phyloP scores from a whole-genome alignment of 2,797 vertebrate genomes.

The Bovichtus variegatus region DNA sequence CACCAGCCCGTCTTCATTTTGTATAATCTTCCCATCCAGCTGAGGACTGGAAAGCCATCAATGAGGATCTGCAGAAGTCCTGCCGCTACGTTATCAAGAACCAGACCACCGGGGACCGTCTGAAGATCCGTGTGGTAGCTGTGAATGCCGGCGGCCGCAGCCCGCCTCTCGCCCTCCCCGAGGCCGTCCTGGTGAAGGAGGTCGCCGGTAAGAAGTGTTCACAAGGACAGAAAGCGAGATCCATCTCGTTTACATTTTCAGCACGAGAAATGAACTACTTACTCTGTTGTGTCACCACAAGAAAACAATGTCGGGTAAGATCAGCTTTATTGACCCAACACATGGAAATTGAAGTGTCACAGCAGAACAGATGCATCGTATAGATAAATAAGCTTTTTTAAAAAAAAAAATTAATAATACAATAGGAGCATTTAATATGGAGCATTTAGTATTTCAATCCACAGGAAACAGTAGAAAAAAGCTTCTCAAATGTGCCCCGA shows the following conservation, averaged over 20 bases:
- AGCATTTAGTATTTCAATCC: neutral
- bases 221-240: too few species aligned
- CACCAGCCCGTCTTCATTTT: neutral
- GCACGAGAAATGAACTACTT: neutral
- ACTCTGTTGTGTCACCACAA: neutral
- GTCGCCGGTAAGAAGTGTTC: slow-evolving; percentile 85
- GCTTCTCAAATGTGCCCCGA: neutral
- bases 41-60: slow-evolving; percentile 90
- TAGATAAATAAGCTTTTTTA: neutral
- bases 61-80: slow-evolving; percentile 88
- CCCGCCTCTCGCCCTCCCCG: slow-evolving; percentile 81
- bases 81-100: slow-evolving; percentile 89
- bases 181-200: slow-evolving; percentile 90
- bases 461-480: neutral
- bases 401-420: too few species aligned
- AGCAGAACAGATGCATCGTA: neutral
- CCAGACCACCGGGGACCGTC: slow-evolving; percentile 88
- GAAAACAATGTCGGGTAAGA: neutral
- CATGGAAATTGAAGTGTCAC: neutral
- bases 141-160: slow-evolving; percentile 87
- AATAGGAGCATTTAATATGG: neutral
- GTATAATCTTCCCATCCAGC: slow-evolving; percentile 74
- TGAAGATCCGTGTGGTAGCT: slow-evolving; percentile 90
- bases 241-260: neutral
- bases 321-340: neutral